A percentile compares a stretch with the other conserved stretches of the same genome.
Evolutionary conservation across 1,140 invertebrate species (phyloP).

Genomic region (Uloborus diversus): DNA sequence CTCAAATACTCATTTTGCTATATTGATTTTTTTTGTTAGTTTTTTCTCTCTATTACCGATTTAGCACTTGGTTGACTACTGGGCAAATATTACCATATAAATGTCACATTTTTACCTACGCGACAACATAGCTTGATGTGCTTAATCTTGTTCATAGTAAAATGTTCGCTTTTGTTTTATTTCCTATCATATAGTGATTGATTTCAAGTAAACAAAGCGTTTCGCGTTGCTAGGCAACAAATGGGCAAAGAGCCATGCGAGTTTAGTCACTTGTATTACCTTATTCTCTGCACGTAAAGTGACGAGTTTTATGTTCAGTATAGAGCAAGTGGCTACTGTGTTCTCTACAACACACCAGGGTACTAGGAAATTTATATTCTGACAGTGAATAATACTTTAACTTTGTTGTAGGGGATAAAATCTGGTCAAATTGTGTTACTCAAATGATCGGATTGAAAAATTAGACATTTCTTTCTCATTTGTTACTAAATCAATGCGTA

Average conservation of each 20-base stretch:
- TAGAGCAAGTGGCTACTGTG: neutral
- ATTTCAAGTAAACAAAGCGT: constrained; percentile 13
- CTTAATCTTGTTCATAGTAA: neutral
- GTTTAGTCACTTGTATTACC: neutral
- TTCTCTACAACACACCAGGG: neutral
- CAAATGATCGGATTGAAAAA: neutral
- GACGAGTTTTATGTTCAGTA: constrained; percentile 8
- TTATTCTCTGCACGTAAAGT: constrained; percentile 10
- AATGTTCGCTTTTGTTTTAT: neutral
- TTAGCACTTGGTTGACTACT: too few species aligned
- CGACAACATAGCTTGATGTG: too few species aligned
- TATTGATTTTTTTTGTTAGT: too few species aligned
- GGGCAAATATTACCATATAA: too few species aligned
- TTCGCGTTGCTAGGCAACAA: constrained; percentile 4
- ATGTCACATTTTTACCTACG: too few species aligned
- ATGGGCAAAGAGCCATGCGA: constrained; percentile 9
- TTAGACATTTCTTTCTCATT: neutral
- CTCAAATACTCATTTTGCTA: too few species aligned
- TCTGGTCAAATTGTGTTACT: neutral
- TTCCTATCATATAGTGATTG: constrained; percentile 7
- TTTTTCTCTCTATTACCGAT: too few species aligned
- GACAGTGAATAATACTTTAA: neutral
- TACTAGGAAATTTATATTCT: neutral
- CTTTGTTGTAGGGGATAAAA: neutral
- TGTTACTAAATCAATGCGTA: too few species aligned